Evolutionary conservation across 2,113 vertebrate genomes (phyloP), one percentile per base, ranked within the genome.

Genomic region (Datnioides undecimradiatus): DNA sequence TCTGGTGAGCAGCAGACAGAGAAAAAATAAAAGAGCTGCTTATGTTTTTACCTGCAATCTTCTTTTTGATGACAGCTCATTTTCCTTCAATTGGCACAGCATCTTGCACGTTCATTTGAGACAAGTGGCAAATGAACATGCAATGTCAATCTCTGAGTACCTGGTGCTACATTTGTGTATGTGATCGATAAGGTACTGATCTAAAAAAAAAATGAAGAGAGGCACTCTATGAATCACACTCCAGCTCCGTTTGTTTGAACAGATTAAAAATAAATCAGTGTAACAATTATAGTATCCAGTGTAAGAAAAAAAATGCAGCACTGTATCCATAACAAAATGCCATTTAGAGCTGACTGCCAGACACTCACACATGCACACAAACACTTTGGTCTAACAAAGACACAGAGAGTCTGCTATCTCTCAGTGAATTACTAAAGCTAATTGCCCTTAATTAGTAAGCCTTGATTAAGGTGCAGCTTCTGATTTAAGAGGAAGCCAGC

Each of bases 391-490:
- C 62, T 51, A 68, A 73, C 66, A 73, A 67, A 82, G 85, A 70
- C 86, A 87, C 86, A 46, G 76, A 87, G 80, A 82, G 85, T 85
- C 82, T 93, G 87, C 88, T 86, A 76, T 82, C 80, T 85, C 73
- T 92, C 65, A 87, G 76, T 89, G 90, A 87, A 93, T 93, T 78
- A 93, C 87, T 90, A 85, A 84, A 89, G 85, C 76, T 96, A 94
- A 96, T 94, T 95, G 89, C 88, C 87, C 80, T 80, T 90, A 92
- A 94, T 94, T 88, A 94, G 92, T 87, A 67, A 90, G 91, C 87
- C 84, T 89, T 93, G 93, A 94, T 95, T 93, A 88, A 93, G 88
- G 89, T 91, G 83, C 87, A 80, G 87, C 73, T 83, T 91, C 72
- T 91, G 87, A 94, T 93, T 93, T 90, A 86, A 78, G 64, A 79